Conservation (phyloP, 2,888 invertebrate genomes). For the Panorpa germanica region DNA sequence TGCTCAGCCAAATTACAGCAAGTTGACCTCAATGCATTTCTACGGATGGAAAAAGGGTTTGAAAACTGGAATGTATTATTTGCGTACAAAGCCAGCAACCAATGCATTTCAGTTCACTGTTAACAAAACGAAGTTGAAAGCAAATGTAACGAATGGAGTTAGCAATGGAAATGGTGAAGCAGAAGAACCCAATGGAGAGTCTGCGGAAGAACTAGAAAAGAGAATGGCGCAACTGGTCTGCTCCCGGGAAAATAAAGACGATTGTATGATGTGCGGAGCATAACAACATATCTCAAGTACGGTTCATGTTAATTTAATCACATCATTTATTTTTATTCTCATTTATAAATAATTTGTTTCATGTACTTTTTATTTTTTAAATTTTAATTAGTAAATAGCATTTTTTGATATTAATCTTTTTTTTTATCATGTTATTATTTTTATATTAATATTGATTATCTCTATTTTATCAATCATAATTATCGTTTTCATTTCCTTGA, state of each 20-base stretch:
- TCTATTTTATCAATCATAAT: no score
- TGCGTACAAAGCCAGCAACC: conserved; percentile 90
- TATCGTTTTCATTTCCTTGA: no score
- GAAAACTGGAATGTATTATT: conserved; percentile 98
- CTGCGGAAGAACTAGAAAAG: conserved; percentile 20
- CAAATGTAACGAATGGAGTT: conserved; percentile 13
- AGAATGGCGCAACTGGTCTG: conserved; percentile 66
- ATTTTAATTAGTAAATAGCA: no score
- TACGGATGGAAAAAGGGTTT: conserved; percentile 92
- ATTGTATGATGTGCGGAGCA: conserved; percentile 73
- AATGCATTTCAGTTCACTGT: conserved; percentile 96
- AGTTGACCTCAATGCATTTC: conserved; percentile 95
- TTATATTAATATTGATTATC: no score
- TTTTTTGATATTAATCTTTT: no score
- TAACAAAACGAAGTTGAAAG: conserved; percentile 53
- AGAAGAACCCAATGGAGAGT: conserved; percentile 13
- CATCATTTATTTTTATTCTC: no score
- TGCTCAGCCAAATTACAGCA: conserved; percentile 82
- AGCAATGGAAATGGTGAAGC: conserved; percentile 20
- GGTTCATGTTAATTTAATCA: no score
- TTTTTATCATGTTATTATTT: no score
- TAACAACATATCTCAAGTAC: no score
- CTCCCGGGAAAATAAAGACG: conserved; percentile 73
- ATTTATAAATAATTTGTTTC: no score
- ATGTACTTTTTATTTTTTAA: no score